A percentile compares a stretch with the other conserved stretches of the same genome.
These are phyloP conservation scores for Irena cyanogastra DNA, from an alignment of 2,113 vertebrate genomes.

Conservation along the genomic window DNA sequence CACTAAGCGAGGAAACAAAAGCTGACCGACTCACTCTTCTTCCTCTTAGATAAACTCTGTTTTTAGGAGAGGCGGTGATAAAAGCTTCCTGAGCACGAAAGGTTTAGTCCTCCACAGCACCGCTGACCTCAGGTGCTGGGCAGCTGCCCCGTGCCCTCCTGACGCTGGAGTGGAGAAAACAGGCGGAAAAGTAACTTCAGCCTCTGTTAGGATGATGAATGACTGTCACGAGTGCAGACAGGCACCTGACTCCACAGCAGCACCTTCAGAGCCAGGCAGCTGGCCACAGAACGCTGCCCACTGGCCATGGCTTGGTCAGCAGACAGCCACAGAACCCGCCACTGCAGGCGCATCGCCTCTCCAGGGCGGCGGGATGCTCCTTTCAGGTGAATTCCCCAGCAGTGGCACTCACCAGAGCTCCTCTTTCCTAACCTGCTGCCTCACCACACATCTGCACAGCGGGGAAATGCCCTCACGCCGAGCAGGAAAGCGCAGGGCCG, in stretches of 20 bases:
- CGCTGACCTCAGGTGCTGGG: neutral
- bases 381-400: neutral
- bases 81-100: neutral
- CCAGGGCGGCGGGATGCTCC: accelerated
- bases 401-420: neutral
- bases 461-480: accelerated
- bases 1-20: neutral
- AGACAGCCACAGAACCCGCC: accelerated
- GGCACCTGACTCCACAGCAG: accelerated
- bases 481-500: accelerated
- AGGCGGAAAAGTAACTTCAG: neutral
- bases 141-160: accelerated
- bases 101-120: neutral
- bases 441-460: accelerated
- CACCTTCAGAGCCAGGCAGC: neutral
- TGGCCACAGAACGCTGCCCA: neutral
- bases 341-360: accelerated
- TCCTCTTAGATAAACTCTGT: neutral
- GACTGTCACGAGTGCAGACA: accelerated
- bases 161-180: neutral
- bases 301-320: accelerated
- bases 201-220: accelerated
- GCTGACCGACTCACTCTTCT: neutral
- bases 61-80: neutral
- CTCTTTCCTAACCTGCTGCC: accelerated